These are phyloP conservation scores for Myripristis murdjan DNA, from an alignment of 2,797 vertebrate genomes.

Conservation along the genomic window DNA sequence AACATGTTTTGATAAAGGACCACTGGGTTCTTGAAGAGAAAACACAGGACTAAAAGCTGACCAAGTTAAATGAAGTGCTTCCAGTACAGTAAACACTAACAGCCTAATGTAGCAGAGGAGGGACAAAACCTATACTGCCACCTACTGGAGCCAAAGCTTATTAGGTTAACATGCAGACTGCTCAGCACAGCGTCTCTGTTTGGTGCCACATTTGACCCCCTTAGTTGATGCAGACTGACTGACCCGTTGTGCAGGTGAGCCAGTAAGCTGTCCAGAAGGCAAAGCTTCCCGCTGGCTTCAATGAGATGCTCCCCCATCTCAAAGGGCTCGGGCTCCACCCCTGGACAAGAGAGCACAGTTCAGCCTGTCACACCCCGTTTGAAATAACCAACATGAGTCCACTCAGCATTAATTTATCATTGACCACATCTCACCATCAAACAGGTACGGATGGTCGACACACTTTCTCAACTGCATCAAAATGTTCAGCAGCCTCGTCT, in stretches of 20 bases:
- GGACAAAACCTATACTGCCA: conserved; percentile 15
- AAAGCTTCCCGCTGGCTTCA: conserved; percentile 94
- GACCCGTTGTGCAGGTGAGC: conserved; percentile 87
- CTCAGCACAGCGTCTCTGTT: not conserved
- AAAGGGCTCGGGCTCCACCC: conserved; percentile 97
- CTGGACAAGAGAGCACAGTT: conserved; percentile 65
- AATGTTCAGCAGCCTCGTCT: conserved; percentile 90
- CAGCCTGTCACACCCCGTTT: not conserved
- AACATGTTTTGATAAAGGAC: too few relatives aligned
- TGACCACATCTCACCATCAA: conserved; percentile 89
- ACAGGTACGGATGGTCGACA: conserved; percentile 93
- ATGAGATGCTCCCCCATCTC: conserved; percentile 94
- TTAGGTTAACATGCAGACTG: not conserved
- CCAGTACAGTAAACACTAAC: not conserved
- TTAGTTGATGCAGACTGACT: conserved; percentile 21
- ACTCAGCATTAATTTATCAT: not conserved
- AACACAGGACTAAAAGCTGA: not conserved
- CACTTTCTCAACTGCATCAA: conserved; percentile 94
- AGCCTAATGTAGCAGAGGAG: not conserved
- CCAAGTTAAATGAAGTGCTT: not conserved
- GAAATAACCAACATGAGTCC: not conserved
- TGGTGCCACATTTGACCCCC: not conserved
- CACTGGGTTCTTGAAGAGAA: not conserved
- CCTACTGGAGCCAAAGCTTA: conserved; percentile 55
- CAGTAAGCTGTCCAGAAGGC: conserved; percentile 90